Evolutionary conservation across 2,113 vertebrate genomes (phyloP).

Genomic region (Trematocara nigrifrons): DNA sequence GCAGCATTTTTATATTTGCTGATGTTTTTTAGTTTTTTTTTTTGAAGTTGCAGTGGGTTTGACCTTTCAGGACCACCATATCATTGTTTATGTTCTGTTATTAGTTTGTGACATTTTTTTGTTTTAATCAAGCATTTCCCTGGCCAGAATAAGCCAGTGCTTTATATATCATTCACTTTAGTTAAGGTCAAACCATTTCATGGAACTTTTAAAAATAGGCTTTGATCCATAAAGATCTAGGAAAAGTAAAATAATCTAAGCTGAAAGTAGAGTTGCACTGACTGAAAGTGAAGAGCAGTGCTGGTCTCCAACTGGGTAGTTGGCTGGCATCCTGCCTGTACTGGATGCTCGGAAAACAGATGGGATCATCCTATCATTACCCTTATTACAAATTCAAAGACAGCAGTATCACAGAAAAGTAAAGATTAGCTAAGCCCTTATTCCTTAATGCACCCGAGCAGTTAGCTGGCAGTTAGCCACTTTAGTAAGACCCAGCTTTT

Average conservation of each 20-base stretch:
- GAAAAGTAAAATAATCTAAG: neutral
- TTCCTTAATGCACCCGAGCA: constrained; percentile 13
- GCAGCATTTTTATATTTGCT: neutral
- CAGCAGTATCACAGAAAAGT: constrained; percentile 12
- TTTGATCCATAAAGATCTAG: neutral
- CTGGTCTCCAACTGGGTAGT: neutral
- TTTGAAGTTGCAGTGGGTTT: neutral
- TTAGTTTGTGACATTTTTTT: neutral
- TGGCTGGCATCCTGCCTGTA: constrained; percentile 9
- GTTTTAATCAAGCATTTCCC: neutral
- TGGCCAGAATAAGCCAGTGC: neutral
- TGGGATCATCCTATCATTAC: constrained; percentile 16
- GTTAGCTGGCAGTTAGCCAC: constrained; percentile 22
- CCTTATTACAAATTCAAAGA: constrained; percentile 35
- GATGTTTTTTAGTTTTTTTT: fast-evolving
- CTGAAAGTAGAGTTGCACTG: neutral
- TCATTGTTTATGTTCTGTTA: neutral
- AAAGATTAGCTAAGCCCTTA: constrained; percentile 22
- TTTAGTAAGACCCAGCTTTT: neutral
- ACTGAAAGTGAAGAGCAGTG: neutral
- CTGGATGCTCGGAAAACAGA: neutral
- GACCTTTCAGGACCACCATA: neutral
- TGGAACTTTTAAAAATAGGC: neutral
- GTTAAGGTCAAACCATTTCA: neutral
- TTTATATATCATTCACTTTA: neutral